These are phyloP conservation scores for Nematolebias whitei DNA, from an alignment of 2,113 vertebrate genomes.

Conservation along the genomic window DNA sequence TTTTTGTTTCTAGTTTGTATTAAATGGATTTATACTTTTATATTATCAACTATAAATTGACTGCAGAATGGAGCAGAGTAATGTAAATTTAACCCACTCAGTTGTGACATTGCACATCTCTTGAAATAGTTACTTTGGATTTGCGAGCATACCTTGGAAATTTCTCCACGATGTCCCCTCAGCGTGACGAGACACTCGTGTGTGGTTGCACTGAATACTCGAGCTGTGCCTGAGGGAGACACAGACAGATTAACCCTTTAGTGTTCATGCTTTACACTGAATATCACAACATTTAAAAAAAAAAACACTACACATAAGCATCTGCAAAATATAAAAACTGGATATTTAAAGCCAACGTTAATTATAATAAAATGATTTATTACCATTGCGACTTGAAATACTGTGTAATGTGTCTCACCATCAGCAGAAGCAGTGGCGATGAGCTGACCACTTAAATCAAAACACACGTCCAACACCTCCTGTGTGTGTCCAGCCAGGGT, in stretches of 20 bases:
- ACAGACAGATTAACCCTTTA: neutral
- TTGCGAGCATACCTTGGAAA: slow-evolving; percentile 87
- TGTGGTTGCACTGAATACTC: slow-evolving; percentile 84
- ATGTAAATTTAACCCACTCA: too few species aligned
- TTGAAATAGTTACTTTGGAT: neutral
- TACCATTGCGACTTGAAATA: neutral
- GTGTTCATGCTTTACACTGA: neutral
- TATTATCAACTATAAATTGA: too few species aligned
- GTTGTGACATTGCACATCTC: too few species aligned
- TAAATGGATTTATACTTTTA: too few species aligned
- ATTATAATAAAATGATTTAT: neutral
- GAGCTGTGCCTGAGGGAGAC: slow-evolving; percentile 83
- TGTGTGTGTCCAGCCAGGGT: slow-evolving; percentile 87
- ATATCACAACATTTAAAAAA: neutral
- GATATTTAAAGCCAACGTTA: neutral
- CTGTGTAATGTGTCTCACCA: slow-evolving; percentile 75
- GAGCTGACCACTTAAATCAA: slow-evolving; percentile 89
- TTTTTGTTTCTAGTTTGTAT: too few species aligned
- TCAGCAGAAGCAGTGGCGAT: slow-evolving; percentile 91
- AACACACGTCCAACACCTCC: slow-evolving; percentile 92
- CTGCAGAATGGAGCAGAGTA: too few species aligned
- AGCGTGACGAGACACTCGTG: slow-evolving; percentile 85
- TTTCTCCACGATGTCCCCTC: slow-evolving; percentile 89
- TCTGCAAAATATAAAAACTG: neutral
- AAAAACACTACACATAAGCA: neutral